A percentile compares a stretch with the other conserved stretches of the same genome.
phyloP scores from a whole-genome alignment of 2,888 invertebrate species.

The Philaethria dido region DNA sequence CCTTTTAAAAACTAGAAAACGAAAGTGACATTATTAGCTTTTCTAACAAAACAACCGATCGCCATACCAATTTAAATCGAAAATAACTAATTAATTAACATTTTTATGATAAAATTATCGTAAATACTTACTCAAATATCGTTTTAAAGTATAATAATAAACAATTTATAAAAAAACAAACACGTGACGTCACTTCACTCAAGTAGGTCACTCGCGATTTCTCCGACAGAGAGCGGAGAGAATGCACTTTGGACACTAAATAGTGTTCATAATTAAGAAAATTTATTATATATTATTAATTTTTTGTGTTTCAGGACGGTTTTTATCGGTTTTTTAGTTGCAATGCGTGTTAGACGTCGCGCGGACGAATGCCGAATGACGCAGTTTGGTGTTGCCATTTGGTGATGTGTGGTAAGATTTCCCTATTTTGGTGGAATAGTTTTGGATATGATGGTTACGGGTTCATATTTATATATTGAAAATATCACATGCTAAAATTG shows the following conservation, averaged over 20 bases:
- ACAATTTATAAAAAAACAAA: constrained; percentile 40
- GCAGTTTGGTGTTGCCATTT: constrained; percentile 64
- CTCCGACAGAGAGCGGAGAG: background rate
- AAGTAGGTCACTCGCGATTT: constrained; percentile 43
- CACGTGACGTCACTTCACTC: constrained; percentile 44
- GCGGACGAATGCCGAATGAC: constrained; percentile 62
- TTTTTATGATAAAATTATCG: background rate
- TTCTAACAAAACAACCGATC: constrained; percentile 8
- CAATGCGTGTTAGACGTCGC: constrained; percentile 50
- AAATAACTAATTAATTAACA: background rate
- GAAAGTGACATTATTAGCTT: background rate
- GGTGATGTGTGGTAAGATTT: background rate
- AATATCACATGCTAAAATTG: too few species aligned
- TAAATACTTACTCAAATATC: constrained; percentile 3
- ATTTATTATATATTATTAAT: background rate
- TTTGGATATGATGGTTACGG: too few species aligned
- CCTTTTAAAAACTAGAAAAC: background rate
- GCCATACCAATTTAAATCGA: background rate
- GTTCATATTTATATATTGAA: too few species aligned
- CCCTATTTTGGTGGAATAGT: constrained; percentile 7
- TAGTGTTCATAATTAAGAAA: background rate
- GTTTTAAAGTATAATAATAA: background rate
- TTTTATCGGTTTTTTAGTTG: constrained; percentile 29
- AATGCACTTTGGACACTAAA: background rate
- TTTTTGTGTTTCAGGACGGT: constrained; percentile 11